Conservation (phyloP, 2,888 invertebrate species). For the Cyaniris semiargus region DNA sequence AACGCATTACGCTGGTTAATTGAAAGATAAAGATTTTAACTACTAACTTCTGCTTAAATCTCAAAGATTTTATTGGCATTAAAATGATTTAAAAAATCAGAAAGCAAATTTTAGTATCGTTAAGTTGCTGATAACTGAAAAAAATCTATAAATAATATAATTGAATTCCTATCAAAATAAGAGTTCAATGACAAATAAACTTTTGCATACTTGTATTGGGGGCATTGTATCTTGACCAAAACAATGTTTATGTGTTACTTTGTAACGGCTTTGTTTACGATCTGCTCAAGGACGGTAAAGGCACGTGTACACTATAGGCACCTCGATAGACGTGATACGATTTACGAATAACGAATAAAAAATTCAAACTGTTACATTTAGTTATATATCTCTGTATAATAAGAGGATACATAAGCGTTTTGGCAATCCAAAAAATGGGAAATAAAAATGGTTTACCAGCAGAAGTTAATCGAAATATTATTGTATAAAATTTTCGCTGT, state of each 20-base stretch:
- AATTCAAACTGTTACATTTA: no score
- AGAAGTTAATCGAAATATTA: no score
- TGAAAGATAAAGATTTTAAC: neutral
- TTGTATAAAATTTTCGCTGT: no score
- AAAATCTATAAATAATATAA: neutral
- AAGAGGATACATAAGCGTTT: no score
- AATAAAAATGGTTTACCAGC: no score
- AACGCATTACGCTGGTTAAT: neutral
- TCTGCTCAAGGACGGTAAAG: conserved; percentile 2
- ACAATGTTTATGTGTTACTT: neutral
- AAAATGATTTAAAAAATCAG: neutral
- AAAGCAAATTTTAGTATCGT: neutral
- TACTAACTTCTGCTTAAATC: neutral
- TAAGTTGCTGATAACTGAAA: neutral
- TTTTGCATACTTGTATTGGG: neutral
- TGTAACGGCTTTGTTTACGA: conserved; percentile 7
- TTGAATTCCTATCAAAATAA: neutral
- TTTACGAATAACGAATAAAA: neutral
- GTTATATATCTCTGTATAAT: no score
- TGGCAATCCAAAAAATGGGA: no score
- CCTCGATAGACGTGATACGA: neutral
- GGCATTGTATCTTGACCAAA: conserved; percentile 10
- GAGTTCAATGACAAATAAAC: neutral
- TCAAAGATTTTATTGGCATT: neutral
- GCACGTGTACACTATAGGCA: neutral